A percentile compares a stretch with the other conserved stretches of the same genome.
Evolutionary conservation across 2,888 invertebrate species (phyloP).

Genomic region (Synergus umbraculus): DNA sequence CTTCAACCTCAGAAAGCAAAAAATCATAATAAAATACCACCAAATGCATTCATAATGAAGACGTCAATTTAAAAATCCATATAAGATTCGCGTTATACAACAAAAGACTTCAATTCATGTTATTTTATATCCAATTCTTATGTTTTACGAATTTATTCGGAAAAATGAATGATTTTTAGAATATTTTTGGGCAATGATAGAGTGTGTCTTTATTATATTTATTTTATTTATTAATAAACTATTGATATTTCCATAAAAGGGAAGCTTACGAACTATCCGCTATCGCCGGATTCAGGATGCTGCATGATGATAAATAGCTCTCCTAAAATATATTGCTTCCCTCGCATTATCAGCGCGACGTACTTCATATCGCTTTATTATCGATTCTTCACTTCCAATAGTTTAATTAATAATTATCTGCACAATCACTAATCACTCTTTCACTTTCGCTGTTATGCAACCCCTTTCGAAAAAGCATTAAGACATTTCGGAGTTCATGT

Average conservation of each 20-base stretch:
- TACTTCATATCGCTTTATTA: constrained; percentile 59
- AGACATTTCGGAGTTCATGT: neutral
- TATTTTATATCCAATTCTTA: too few relatives aligned
- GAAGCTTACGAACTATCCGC: constrained; percentile 59
- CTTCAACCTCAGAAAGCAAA: neutral
- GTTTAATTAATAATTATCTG: neutral
- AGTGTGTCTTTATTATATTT: neutral
- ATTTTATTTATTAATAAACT: neutral
- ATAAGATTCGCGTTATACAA: neutral
- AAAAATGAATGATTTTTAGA: too few relatives aligned
- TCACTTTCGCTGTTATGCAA: neutral
- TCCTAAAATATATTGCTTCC: constrained; percentile 68
- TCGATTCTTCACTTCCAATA: constrained; percentile 51
- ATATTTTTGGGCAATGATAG: neutral
- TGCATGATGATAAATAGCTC: constrained; percentile 63
- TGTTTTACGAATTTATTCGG: too few relatives aligned
- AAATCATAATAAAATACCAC: constrained; percentile 24
- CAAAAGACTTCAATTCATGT: neutral
- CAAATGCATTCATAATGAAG: constrained; percentile 32
- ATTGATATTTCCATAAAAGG: neutral
- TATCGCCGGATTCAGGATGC: constrained; percentile 61
- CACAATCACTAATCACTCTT: constrained; percentile 7
- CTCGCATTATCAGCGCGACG: constrained; percentile 55
- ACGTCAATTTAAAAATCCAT: constrained; percentile 10
- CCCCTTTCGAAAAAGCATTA: neutral